Conservation (phyloP, 1,140 invertebrate genomes). For the Nixonia krombeini region DNA sequence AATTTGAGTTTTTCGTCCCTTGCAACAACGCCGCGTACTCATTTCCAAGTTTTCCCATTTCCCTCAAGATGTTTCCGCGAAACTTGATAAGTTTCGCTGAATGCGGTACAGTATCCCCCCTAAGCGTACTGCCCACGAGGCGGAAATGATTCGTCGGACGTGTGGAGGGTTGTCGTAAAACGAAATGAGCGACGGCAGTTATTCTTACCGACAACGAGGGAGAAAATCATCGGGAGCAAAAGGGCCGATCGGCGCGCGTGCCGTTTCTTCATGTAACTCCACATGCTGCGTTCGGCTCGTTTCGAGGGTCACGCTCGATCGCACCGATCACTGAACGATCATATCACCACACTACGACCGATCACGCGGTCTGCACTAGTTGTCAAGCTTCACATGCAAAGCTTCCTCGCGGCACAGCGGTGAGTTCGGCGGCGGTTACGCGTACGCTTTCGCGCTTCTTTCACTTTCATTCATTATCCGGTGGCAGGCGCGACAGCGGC, state of each 20-base stretch:
- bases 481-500: not conserved
- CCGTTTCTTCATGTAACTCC: constrained; percentile 54
- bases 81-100: not conserved
- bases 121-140: not conserved
- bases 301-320: no score
- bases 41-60: constrained; percentile 2
- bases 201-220: constrained; percentile 60
- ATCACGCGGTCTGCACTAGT: constrained; percentile 23
- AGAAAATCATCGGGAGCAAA: constrained; percentile 52
- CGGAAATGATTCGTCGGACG: constrained; percentile 11
- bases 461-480: constrained; percentile 19
- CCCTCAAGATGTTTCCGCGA: not conserved
- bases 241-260: constrained; percentile 41
- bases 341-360: constrained; percentile 52
- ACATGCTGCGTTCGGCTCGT: constrained; percentile 55
- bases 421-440: not conserved
- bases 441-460: not conserved
- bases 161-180: not conserved
- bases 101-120: not conserved
- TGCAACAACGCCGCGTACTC: not conserved
- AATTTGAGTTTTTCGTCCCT: no score
- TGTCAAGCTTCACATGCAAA: constrained; percentile 23
- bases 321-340: constrained; percentile 52
- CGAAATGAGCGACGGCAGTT: not conserved
- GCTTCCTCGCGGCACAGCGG: constrained; percentile 9